Percentiles rank a stretch among this genome's conserved stretches.
Evolutionary conservation across 2,888 invertebrate genomes (phyloP).

Genomic region (Galeopsomyia nigrocyanea): DNA sequence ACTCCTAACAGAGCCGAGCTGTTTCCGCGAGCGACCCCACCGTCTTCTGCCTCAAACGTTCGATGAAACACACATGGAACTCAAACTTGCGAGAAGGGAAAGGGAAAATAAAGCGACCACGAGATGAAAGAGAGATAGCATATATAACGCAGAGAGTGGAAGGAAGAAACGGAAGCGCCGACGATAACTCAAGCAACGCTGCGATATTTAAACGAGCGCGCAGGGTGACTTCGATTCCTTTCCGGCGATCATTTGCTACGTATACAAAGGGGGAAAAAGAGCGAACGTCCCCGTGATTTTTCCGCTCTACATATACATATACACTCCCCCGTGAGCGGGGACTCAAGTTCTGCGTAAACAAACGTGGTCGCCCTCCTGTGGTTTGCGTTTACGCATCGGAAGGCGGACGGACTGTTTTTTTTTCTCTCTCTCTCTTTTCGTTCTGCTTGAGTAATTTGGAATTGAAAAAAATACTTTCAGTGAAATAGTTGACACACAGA

Average conservation of each 20-base stretch:
- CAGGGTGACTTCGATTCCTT: slow-evolving; percentile 18
- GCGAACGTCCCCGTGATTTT: slow-evolving; percentile 3
- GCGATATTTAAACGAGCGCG: slow-evolving; percentile 34
- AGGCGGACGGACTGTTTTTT: slow-evolving; percentile 1
- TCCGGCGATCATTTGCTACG: slow-evolving; percentile 57
- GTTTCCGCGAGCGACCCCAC: background rate
- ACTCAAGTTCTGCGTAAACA: slow-evolving; percentile 24
- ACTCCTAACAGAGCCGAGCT: background rate
- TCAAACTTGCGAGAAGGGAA: background rate
- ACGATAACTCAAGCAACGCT: slow-evolving; percentile 15
- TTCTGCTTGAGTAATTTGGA: too few relatives aligned
- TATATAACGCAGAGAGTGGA: too few relatives aligned
- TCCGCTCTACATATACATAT: slow-evolving; percentile 1
- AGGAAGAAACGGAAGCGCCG: background rate
- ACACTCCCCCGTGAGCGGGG: background rate
- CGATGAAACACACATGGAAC: slow-evolving; percentile 3
- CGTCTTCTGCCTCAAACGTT: slow-evolving; percentile 2
- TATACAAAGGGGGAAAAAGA: slow-evolving; percentile 11
- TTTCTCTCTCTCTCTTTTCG: background rate
- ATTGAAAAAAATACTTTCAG: too few relatives aligned
- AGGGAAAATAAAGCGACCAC: background rate
- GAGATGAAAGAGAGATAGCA: slow-evolving; percentile 17
- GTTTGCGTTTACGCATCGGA: slow-evolving; percentile 14
- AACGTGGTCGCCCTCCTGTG: slow-evolving; percentile 15
- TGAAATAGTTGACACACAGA: too few relatives aligned